A percentile compares a stretch with the other conserved stretches of the same genome.
Evolutionary conservation across 1,140 invertebrate species (phyloP).

Genomic region (Mactra quadrangularis): DNA sequence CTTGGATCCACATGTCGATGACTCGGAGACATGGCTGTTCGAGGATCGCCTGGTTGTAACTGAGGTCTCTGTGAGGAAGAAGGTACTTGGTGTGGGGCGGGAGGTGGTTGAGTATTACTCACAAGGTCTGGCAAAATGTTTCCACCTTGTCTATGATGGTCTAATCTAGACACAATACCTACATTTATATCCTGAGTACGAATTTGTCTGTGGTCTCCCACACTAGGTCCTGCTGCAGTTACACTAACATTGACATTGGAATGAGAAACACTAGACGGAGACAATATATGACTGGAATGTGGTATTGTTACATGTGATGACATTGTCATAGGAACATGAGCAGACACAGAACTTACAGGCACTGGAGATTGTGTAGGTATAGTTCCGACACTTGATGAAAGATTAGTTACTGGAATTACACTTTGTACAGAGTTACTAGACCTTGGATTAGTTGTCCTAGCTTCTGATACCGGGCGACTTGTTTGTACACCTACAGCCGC

Average conservation of each 20-base stretch:
- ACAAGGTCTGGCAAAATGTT: constrained; percentile 48
- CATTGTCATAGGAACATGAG: not conserved
- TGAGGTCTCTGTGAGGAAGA: constrained; percentile 57
- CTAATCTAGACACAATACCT: constrained; percentile 62
- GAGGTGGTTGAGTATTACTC: constrained; percentile 53
- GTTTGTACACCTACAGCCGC: not conserved
- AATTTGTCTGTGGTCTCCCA: constrained; percentile 44
- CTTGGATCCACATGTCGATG: constrained; percentile 44
- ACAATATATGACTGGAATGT: constrained; percentile 4
- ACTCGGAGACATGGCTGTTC: constrained; percentile 37
- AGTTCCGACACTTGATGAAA: constrained; percentile 47
- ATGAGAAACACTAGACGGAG: constrained; percentile 42
- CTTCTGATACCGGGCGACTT: not conserved
- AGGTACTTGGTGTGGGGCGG: constrained; percentile 23
- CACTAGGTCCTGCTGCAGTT: constrained; percentile 2
- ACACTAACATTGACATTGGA: constrained; percentile 50
- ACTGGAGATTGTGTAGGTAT: constrained; percentile 1
- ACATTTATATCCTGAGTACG: constrained; percentile 68
- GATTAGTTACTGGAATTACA: constrained; percentile 28
- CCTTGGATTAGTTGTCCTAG: constrained; percentile 5
- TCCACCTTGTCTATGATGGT: constrained; percentile 43
- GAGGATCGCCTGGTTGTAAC: constrained; percentile 46
- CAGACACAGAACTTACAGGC: constrained; percentile 11
- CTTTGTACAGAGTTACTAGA: constrained; percentile 19
- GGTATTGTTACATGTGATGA: constrained; percentile 26